A percentile compares a stretch with the other conserved stretches of the same genome.
These are phyloP conservation scores for Lepidotrigona ventralis DNA, from an alignment of 1,140 invertebrate genomes.

Conservation along the genomic window DNA sequence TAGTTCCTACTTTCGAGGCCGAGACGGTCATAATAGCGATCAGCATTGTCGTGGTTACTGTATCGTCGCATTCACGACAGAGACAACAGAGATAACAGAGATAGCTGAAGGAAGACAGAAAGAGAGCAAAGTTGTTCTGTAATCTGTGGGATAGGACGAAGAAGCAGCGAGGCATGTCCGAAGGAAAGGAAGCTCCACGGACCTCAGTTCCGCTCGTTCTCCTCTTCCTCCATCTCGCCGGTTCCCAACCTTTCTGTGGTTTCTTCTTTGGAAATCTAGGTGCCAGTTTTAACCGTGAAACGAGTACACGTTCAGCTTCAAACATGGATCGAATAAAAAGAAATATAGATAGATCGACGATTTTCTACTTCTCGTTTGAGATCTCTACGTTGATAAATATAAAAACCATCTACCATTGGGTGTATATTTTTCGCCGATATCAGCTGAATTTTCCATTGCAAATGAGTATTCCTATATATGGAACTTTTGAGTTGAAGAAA, in stretches of 20 bases:
- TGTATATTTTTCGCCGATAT: too few relatives aligned
- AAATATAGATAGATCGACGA: too few relatives aligned
- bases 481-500: too few relatives aligned
- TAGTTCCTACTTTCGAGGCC: conserved; percentile 62
- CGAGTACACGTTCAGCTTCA: too few relatives aligned
- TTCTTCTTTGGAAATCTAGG: conserved; percentile 1
- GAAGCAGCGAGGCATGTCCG: conserved; percentile 71
- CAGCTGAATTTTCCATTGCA: too few relatives aligned
- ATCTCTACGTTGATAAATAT: too few relatives aligned
- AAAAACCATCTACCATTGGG: too few relatives aligned
- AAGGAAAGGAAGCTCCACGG: conserved; percentile 74
- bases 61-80: conserved; percentile 31
- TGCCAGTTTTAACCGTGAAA: too few relatives aligned
- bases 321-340: too few relatives aligned
- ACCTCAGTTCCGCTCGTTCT: conserved; percentile 74
- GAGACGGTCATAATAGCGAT: conserved; percentile 56
- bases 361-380: too few relatives aligned
- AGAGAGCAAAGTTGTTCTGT: conserved; percentile 47
- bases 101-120: conserved; percentile 14
- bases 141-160: conserved; percentile 74
- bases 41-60: conserved; percentile 54
- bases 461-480: too few relatives aligned
- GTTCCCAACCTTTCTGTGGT: conserved; percentile 46
- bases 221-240: conserved; percentile 63
- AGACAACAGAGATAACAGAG: conserved; percentile 29